Percentiles rank a stretch among this genome's conserved stretches.
These are phyloP conservation scores for Ichneumon xanthorius DNA, from an alignment of 2,888 invertebrate genomes.

Conservation along the genomic window DNA sequence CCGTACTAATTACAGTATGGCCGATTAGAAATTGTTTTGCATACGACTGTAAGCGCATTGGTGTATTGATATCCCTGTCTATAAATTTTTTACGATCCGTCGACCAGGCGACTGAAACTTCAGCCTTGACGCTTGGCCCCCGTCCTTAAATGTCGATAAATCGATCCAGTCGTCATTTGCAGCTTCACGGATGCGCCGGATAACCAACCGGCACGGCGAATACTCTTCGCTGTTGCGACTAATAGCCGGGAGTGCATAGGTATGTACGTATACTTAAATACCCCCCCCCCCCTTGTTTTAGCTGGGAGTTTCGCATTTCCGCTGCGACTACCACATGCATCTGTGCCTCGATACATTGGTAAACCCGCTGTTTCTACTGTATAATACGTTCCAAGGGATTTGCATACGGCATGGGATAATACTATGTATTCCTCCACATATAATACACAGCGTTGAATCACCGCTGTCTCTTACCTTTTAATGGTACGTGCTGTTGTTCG, in stretches of 20 bases:
- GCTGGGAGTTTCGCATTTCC: not conserved
- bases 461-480: not conserved
- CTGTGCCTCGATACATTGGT: not conserved
- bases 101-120: not conserved
- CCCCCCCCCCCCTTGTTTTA: not conserved
- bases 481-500: not conserved
- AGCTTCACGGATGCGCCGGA: conserved; percentile 6
- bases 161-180: conserved; percentile 35
- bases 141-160: conserved; percentile 40
- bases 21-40: not conserved
- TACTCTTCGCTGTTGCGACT: conserved; percentile 12
- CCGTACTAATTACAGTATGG: not conserved
- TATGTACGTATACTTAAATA: not conserved
- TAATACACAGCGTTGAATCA: not conserved
- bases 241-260: not conserved
- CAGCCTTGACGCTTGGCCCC: conserved; percentile 17
- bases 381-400: not conserved
- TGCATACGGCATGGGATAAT: not conserved
- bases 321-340: not conserved
- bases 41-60: not conserved
- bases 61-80: not conserved
- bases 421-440: not conserved
- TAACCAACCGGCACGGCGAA: not conserved
- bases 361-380: not conserved
- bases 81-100: conserved; percentile 20